These are phyloP conservation scores for Vultur gryphus DNA, from an alignment of 2,797 vertebrate species.

Conservation along the genomic window DNA sequence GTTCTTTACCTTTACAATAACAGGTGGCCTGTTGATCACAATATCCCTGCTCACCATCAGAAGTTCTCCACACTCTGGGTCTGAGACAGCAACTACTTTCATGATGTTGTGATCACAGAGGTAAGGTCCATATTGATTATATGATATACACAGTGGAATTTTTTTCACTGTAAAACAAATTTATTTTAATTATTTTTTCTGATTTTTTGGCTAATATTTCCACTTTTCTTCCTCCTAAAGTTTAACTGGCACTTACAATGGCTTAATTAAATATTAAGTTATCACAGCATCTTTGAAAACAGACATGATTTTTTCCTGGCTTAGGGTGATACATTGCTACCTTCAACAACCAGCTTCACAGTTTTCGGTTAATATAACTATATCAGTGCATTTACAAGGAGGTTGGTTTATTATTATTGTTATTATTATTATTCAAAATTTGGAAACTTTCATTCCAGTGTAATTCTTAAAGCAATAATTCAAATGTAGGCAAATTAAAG, in stretches of 20 bases:
- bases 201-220: background rate
- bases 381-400: background rate
- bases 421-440: background rate
- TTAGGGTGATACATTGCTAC: background rate
- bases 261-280: background rate
- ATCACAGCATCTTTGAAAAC: background rate
- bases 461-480: background rate
- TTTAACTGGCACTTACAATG: background rate
- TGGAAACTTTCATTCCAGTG: background rate
- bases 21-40: constrained; percentile 47
- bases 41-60: constrained; percentile 64
- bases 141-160: constrained; percentile 44
- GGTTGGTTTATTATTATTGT: background rate
- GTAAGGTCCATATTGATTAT: constrained; percentile 46
- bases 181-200: background rate
- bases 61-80: constrained; percentile 48
- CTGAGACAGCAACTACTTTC: constrained; percentile 57
- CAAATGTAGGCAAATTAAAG: background rate
- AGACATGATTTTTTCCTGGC: background rate
- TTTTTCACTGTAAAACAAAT: constrained; percentile 60
- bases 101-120: constrained; percentile 63
- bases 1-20: constrained; percentile 60
- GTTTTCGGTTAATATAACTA: background rate
- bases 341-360: background rate
- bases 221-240: background rate